Evolutionary conservation across 1,140 invertebrate species (phyloP).

Genomic region (Bombus affinis): DNA sequence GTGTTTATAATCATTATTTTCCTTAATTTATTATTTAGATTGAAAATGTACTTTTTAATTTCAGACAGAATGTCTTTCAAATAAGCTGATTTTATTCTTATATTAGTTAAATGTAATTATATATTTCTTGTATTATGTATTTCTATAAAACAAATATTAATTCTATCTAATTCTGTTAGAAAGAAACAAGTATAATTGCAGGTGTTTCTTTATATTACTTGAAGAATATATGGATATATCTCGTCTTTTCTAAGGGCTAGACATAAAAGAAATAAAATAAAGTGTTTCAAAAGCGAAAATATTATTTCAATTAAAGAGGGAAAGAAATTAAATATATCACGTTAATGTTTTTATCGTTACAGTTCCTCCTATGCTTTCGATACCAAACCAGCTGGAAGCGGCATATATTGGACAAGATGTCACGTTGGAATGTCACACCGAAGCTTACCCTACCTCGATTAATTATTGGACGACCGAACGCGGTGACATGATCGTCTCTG

Average conservation of each 20-base stretch:
- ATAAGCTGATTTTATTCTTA: background rate
- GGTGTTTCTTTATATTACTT: background rate
- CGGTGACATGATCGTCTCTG: slow-evolving; percentile 94
- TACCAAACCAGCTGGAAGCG: slow-evolving; percentile 92
- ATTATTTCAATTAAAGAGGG: background rate
- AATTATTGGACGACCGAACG: slow-evolving; percentile 94
- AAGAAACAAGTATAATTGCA: background rate
- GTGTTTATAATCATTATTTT: background rate
- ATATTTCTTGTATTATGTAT: background rate
- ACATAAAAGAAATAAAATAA: background rate
- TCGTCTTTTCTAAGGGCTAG: background rate
- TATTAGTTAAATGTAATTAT: background rate
- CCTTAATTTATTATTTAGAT: background rate
- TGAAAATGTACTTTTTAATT: too few relatives aligned
- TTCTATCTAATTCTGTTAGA: background rate
- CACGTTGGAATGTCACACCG: slow-evolving; percentile 92
- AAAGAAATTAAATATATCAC: background rate
- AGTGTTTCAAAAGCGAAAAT: background rate
- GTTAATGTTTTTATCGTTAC: slow-evolving; percentile 36
- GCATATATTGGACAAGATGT: slow-evolving; percentile 92
- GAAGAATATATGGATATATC: background rate
- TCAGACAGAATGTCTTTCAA: background rate
- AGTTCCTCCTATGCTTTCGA: slow-evolving; percentile 95
- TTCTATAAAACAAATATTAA: background rate
- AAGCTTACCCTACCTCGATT: slow-evolving; percentile 94